Base-by-base conservation (phyloP, 2,888 invertebrate genomes). In the Chrysopilus asiliformis region DNA sequence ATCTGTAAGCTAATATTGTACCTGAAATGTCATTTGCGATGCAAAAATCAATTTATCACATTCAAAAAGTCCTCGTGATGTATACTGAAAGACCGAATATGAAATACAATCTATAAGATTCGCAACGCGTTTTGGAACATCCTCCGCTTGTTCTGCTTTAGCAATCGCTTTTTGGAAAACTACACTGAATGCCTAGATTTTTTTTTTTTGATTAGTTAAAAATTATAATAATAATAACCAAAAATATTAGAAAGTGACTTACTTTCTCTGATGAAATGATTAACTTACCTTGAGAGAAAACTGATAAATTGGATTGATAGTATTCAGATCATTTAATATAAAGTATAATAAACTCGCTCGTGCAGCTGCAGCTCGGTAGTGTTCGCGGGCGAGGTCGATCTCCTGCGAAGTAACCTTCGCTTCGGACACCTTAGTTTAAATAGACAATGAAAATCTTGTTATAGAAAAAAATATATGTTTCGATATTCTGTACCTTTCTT, bases 131-230 rank as follows among this genome's bases (percentile, higher is more conserved):
- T 68, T 66, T 20, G 73, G 68, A 1, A 94, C 84, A 46, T 79
- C 80, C 13, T 80, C 78, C 1, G 85, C 78, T 1, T 82, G 77
- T 45, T 85, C 82, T 1, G 94, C 89, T 55, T 75, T 78, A 29
- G 83, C 81, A 53, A 95, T 93, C 13, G 94, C 94, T 56, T 91
- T 93, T 69, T 91, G 90, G 58, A 94, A 94, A 19, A 94, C 94
- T n/a, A 91, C 90, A 60, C 87, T 90, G 63, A 94, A 94, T 2
- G 94, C 91, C 86, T 87, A 36, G 19, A 30, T n/a, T 10, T 22
- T 14, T 14, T 12, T 6, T 22, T 19, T 24, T 4, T 12, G 16
- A 34, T 4, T 34, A 12, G 7, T 13, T n/a, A 34, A 9, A 19
- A 6, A 9, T 12, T 3, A 12, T 32, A 17, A 4, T 2, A 32